Conservation (phyloP, 2,113 vertebrate species). For the Thalassoma bifasciatum region DNA sequence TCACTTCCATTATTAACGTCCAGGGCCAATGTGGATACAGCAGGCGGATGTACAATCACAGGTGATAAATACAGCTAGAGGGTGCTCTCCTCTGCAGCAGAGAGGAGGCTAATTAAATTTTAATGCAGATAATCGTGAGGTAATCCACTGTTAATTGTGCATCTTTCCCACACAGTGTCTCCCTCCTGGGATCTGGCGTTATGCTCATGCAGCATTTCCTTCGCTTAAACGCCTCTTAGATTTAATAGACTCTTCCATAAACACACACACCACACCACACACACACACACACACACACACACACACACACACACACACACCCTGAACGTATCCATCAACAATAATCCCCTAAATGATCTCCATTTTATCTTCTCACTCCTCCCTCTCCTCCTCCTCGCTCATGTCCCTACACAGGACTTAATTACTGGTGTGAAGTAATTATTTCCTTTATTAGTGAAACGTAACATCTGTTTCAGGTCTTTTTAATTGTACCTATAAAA, state of each 20-base stretch:
- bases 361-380: slow-evolving; percentile 75
- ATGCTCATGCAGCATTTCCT: slow-evolving; percentile 74
- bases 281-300: slow-evolving; percentile 56
- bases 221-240: slow-evolving; percentile 78
- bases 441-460: slow-evolving; percentile 84
- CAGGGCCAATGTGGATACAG: slow-evolving; percentile 33
- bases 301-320: slow-evolving; percentile 69
- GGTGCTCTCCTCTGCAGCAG: slow-evolving; percentile 62
- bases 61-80: slow-evolving; percentile 63
- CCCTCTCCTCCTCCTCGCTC: slow-evolving; percentile 63
- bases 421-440: slow-evolving; percentile 85
- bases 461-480: slow-evolving; percentile 85
- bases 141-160: slow-evolving; percentile 72
- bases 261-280: slow-evolving; percentile 65
- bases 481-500: slow-evolving; percentile 86
- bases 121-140: slow-evolving; percentile 78
- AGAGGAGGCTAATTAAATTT: slow-evolving; percentile 80
- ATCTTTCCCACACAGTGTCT: slow-evolving; percentile 63
- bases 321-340: slow-evolving; percentile 74
- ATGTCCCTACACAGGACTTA: slow-evolving; percentile 79
- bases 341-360: slow-evolving; percentile 80
- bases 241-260: slow-evolving; percentile 83
- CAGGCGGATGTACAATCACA: slow-evolving; percentile 54
- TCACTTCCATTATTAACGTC: slow-evolving; percentile 70
- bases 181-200: slow-evolving; percentile 69